These are phyloP conservation scores for Taurulus bubalis DNA, from an alignment of 2,113 vertebrate species.

Conservation along the genomic window DNA sequence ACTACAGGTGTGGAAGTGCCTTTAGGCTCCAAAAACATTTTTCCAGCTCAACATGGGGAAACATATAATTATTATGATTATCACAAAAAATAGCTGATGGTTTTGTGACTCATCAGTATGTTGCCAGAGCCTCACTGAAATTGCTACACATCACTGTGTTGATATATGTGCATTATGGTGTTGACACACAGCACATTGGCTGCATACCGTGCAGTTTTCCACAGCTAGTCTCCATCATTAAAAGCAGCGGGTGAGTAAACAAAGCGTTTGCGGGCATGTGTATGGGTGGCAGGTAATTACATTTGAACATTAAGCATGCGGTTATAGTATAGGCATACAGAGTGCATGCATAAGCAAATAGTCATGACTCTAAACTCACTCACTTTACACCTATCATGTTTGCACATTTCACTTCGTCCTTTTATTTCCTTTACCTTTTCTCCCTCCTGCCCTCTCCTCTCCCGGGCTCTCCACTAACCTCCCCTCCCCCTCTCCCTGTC, in stretches of 20 bases:
- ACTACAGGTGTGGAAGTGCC: neutral
- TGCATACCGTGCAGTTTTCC: conserved; percentile 15
- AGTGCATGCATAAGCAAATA: conserved; percentile 22
- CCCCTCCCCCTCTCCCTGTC: conserved; percentile 6
- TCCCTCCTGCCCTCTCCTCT: conserved; percentile 40
- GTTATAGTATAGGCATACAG: conserved; percentile 16
- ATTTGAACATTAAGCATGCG: conserved; percentile 8
- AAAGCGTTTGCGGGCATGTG: neutral
- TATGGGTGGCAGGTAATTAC: conserved; percentile 19
- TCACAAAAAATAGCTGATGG: conserved; percentile 4
- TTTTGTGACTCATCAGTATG: conserved; percentile 3
- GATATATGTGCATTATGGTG: neutral
- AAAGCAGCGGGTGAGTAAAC: conserved; percentile 32
- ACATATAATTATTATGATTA: neutral
- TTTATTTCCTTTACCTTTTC: conserved; percentile 26
- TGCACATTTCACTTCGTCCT: conserved; percentile 25
- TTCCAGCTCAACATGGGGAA: neutral
- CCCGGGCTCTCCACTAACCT: conserved; percentile 21
- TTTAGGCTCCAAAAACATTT: neutral
- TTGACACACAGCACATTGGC: conserved; percentile 8
- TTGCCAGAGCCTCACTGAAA: conserved; percentile 18
- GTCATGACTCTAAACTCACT: conserved; percentile 8
- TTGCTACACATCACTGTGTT: neutral
- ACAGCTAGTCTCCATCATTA: conserved; percentile 3
- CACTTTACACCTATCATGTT: conserved; percentile 29